Evolutionary conservation across 2,797 vertebrate genomes (phyloP).

Genomic region (Bradypodion pumilum): DNA sequence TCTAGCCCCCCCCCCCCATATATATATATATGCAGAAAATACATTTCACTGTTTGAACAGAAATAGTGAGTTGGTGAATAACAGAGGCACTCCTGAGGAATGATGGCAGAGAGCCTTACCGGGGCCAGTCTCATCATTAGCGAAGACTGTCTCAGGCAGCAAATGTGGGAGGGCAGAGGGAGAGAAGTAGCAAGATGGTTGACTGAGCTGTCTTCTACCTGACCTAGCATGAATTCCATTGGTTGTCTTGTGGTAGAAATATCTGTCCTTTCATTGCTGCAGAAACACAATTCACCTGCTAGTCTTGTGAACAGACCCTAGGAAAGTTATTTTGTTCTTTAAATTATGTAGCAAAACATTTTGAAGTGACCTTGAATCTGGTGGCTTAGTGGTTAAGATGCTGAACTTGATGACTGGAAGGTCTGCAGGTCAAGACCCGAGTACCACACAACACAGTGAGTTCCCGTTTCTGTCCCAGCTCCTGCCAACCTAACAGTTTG

Average conservation of each 20-base stretch:
- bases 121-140: background rate
- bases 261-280: too few species aligned
- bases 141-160: background rate
- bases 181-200: background rate
- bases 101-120: background rate
- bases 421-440: too few species aligned
- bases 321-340: background rate
- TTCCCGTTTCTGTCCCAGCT: too few species aligned
- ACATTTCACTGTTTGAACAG: background rate
- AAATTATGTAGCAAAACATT: background rate
- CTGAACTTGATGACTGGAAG: too few species aligned
- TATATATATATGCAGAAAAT: background rate
- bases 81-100: background rate
- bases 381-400: too few species aligned
- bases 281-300: background rate
- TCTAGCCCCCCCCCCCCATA: too few species aligned
- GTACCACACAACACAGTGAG: too few species aligned
- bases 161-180: background rate
- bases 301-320: background rate
- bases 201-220: background rate
- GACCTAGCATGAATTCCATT: background rate
- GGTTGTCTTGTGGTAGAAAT: background rate
- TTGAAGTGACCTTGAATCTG: background rate
- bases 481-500: too few species aligned
- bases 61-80: background rate